A percentile compares a stretch with the other conserved stretches of the same genome.
Conservation (phyloP, 2,797 vertebrate species). For the Melanotaenia maccullochi region DNA sequence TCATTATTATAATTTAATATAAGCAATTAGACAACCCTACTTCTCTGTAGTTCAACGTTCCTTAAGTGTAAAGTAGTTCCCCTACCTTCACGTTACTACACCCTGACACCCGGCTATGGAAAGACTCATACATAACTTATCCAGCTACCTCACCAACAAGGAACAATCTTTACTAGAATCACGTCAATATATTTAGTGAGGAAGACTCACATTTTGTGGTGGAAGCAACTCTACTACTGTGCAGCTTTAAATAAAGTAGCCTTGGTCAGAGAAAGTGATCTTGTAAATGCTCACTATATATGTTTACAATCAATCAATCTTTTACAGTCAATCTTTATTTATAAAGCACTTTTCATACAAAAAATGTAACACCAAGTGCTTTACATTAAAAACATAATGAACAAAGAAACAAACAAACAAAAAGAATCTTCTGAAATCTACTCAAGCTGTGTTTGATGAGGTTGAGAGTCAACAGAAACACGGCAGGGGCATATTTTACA, state of each 20-base stretch:
- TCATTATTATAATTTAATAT: too few relatives aligned
- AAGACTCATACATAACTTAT: constrained; percentile 63
- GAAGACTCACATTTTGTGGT: constrained; percentile 40
- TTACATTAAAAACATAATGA: too few relatives aligned
- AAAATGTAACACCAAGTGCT: too few relatives aligned
- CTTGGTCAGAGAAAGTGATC: too few relatives aligned
- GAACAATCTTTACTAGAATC: constrained; percentile 12
- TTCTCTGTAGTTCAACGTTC: too few relatives aligned
- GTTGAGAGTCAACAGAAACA: constrained; percentile 34
- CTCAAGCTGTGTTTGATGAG: constrained; percentile 28
- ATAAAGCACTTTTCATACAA: too few relatives aligned
- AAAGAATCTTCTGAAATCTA: neutral
- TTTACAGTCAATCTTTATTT: too few relatives aligned
- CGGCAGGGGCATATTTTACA: constrained; percentile 5
- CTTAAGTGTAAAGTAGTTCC: constrained; percentile 58
- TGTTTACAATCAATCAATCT: too few relatives aligned
- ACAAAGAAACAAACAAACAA: too few relatives aligned
- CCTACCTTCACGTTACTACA: constrained; percentile 66
- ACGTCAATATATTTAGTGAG: neutral
- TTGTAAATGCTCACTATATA: too few relatives aligned
- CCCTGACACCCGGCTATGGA: constrained; percentile 60
- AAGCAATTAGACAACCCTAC: too few relatives aligned
- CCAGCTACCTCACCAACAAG: constrained; percentile 23
- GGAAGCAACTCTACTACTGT: neutral
- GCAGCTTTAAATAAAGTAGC: too few relatives aligned